Evolutionary conservation across 2,888 invertebrate species (phyloP), one percentile per base, ranked within the genome.

Genomic region (Lasioglossum zephyrum): DNA sequence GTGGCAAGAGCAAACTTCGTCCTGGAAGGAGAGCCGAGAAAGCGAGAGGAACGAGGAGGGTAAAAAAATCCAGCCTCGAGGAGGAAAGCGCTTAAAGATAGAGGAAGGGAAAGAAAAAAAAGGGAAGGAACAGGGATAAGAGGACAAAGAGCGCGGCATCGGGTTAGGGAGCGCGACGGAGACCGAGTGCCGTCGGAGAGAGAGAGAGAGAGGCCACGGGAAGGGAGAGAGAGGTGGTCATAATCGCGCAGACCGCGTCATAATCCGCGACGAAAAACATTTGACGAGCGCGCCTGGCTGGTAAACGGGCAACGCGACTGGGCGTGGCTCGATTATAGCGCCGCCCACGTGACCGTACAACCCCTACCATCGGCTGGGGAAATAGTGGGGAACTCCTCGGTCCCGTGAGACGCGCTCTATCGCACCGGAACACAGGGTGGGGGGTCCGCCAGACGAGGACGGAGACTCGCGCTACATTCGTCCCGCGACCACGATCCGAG

Each of bases 181-280:
- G 36, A 66, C 8, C 31, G 78, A 72, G 53, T 18, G 79, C 53
- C 1, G 31, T 31, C 31, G 31, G 77, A 81, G 63, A 22, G 57
- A 53, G 77, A 57, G 77, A 81, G 63, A 22, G 57, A 53, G 77
- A 57, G 60, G 75, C 80, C 47, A 69, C 26, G 16, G 73, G 76
- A 79, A 81, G 85, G 83, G 84, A 72, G 86, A 81, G 91, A 92
- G 91, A 92, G 92, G 93, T 93, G 94, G 93, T 95, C 93, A 94
- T 95, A 94, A 95, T 95, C 95, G 94, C 94, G 93, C 94, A 94
- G 94, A 93, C 93, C 94, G 95, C 94, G 95, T 95, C 95, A 95
- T 95, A 95, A 95, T 95, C 95, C 94, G 94, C 93, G 94, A 93
- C 94, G 94, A 94, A 95, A 95, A 94, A 95, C 95, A 93, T 95